Evolutionary conservation across 2,797 vertebrate species (phyloP).

Genomic region (Hemitrygon akajei): DNA sequence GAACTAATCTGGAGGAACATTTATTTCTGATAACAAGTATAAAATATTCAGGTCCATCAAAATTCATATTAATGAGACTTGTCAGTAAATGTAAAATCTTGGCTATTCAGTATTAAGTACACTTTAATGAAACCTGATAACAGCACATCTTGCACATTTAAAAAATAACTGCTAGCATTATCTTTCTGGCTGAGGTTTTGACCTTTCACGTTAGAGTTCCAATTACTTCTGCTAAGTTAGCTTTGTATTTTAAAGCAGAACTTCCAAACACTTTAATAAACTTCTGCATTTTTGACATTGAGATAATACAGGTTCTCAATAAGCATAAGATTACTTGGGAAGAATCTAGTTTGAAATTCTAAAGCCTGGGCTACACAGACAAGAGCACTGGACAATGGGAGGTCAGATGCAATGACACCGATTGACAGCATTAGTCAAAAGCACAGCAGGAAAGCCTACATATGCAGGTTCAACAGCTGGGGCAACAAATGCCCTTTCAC

Average conservation of each 20-base stretch:
- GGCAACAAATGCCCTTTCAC: background rate
- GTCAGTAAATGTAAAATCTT: background rate
- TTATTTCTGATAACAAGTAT: slow-evolving; percentile 28
- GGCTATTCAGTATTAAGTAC: slow-evolving; percentile 22
- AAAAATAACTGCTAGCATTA: background rate
- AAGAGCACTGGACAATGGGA: background rate
- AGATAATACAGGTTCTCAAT: slow-evolving; percentile 9
- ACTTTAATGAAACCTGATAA: background rate
- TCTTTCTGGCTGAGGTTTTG: background rate
- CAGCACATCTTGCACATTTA: background rate
- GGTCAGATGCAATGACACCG: background rate
- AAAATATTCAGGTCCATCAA: slow-evolving; percentile 23
- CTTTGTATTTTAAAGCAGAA: slow-evolving; percentile 15
- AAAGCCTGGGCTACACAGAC: background rate
- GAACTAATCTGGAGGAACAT: slow-evolving; percentile 4
- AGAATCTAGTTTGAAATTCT: background rate
- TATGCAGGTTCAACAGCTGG: background rate
- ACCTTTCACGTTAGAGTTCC: background rate
- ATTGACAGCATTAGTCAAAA: slow-evolving; percentile 14
- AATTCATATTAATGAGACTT: slow-evolving; percentile 12
- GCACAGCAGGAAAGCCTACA: background rate
- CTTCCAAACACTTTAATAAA: background rate
- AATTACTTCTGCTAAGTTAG: background rate
- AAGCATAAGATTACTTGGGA: slow-evolving; percentile 10
- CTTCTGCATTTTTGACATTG: background rate